These are phyloP conservation scores for Phalloptychus januarius DNA, from an alignment of 2,797 vertebrate species.

Conservation along the genomic window DNA sequence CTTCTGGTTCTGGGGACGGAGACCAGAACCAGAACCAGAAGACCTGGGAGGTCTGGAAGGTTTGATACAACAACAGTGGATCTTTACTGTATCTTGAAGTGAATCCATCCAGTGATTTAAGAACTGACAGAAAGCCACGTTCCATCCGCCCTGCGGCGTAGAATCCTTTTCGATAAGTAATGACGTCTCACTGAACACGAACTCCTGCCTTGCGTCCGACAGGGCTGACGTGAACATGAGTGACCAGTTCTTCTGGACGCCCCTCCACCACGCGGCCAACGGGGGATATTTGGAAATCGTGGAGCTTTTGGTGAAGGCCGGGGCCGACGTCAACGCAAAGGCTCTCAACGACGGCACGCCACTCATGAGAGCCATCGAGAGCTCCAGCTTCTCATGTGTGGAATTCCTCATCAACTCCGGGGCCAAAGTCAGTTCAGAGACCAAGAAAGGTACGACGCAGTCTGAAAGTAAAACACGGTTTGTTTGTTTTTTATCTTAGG, in stretches of 20 bases:
- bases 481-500: not conserved
- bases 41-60: no score
- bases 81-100: no score
- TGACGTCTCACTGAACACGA: not conserved
- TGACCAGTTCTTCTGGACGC: conserved; percentile 94
- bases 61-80: no score
- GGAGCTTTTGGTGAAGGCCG: conserved; percentile 84
- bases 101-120: no score
- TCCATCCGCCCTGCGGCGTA: not conserved
- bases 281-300: conserved; percentile 86
- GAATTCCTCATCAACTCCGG: conserved; percentile 86
- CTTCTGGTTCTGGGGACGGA: no score
- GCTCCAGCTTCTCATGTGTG: conserved; percentile 85
- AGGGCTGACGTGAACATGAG: conserved; percentile 82
- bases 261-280: conserved; percentile 92
- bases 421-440: conserved; percentile 81
- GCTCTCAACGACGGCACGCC: conserved; percentile 87
- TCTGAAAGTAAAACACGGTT: not conserved
- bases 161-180: not conserved
- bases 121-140: no score
- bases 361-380: conserved; percentile 90
- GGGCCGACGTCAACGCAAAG: conserved; percentile 81
- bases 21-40: no score
- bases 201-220: conserved; percentile 9
- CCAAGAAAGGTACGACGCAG: conserved; percentile 84